Base-by-base conservation (phyloP, 2,113 vertebrate species). In the Glareola pratincola region DNA sequence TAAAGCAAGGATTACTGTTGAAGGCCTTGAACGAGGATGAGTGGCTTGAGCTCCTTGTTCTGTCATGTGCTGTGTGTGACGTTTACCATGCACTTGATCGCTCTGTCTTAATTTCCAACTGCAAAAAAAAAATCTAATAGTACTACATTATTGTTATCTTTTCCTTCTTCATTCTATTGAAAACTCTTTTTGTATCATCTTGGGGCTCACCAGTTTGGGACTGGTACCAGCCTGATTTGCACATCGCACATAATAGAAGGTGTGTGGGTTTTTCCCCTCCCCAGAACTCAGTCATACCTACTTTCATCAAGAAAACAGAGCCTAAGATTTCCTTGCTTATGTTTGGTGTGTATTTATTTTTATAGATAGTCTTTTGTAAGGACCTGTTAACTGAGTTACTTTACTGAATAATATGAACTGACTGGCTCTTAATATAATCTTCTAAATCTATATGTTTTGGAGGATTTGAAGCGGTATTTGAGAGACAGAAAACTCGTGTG, bases 211-310 rank as follows among this genome's bases (percentile, higher is more conserved):
- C 32, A 15, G 5, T 29, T 71, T 60, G 26, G 16, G 20, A n/a
- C 14, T 56, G 20, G 20, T 50, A 26, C 29, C 51, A 84, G 6
- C n/a, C 68, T 47, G 15, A 20, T 81, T 48, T 54, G 60, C 74
- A 18, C n/a, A 29, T 23, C 1, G 2, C 39, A n/a, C 6, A 7
- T 17, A 36, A 23, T 18, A 34, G 0, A 2, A 23, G 26, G 8
- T 36, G 22, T 37, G 17, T 29, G n/a, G 10, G 3, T 12, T 90
- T 83, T 41, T n/a, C 20, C 3, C 24, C 15, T 57, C 14, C 10
- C 11, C 12, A 56, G 47, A 71, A 39, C 17, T 69, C 59, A 81
- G 20, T 27, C 43, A 13, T 68, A 34, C 26, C 24, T 72, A 23
- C 26, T 71, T 47, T 32, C 6, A 6, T 45, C 41, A n/a, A 57